Percentiles rank a stretch among this genome's conserved stretches.
Conservation (phyloP, 2,888 invertebrate genomes). For the Sarcophaga caerulescens region DNA sequence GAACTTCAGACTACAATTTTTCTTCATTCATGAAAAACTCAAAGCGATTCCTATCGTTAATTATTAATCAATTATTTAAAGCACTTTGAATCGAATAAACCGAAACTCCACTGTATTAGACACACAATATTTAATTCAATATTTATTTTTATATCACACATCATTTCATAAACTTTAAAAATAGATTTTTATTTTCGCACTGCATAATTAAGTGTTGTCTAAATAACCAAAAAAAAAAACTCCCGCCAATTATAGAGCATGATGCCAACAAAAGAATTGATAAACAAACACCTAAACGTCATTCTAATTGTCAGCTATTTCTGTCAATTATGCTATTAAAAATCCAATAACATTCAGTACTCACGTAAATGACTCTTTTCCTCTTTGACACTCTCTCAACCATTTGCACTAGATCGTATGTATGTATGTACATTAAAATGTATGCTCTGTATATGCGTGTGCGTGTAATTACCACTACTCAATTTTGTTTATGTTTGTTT, state of each 20-base stretch:
- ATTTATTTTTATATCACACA: no score
- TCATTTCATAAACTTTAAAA: not conserved
- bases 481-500: not conserved
- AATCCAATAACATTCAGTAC: not conserved
- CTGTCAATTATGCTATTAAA: slow-evolving; percentile 12
- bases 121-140: no score
- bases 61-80: no score
- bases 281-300: slow-evolving; percentile 29
- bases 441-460: not conserved
- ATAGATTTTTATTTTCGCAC: not conserved
- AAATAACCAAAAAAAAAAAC: not conserved
- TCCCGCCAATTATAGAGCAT: no score
- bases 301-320: slow-evolving; percentile 22
- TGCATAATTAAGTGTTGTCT: not conserved
- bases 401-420: no score
- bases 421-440: no score
- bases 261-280: not conserved
- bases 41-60: no score
- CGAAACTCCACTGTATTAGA: no score
- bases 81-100: no score
- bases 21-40: no score
- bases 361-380: not conserved
- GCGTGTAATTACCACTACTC: slow-evolving; percentile 7
- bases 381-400: not conserved
- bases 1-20: no score